A percentile compares a stretch with the other conserved stretches of the same genome.
Conservation (phyloP, 2,113 vertebrate species). For the Todiramphus saurophagus region DNA sequence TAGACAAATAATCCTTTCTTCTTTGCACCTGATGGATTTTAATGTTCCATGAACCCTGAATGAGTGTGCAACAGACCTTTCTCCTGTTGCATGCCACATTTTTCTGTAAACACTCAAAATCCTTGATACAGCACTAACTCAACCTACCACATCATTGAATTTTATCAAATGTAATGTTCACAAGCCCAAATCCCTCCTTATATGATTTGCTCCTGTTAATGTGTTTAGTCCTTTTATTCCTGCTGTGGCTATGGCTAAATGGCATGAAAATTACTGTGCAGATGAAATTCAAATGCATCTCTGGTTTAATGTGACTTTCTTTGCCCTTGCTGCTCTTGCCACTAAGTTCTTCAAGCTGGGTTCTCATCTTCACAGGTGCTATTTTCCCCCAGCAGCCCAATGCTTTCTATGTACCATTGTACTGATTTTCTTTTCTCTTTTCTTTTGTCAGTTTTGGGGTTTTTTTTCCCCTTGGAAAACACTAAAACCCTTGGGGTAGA, state of each 20-base stretch:
- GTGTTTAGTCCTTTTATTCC: constrained; percentile 46
- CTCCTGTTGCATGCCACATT: not conserved
- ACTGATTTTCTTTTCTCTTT: not conserved
- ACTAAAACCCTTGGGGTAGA: not conserved
- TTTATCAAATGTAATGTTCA: constrained; percentile 9
- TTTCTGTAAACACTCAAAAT: constrained; percentile 8
- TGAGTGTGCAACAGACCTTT: not conserved
- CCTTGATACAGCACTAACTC: not conserved
- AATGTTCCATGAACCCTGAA: not conserved
- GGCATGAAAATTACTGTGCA: constrained; percentile 61
- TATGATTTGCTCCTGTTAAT: constrained; percentile 29
- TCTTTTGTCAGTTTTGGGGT: too few species aligned
- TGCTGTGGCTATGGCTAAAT: constrained; percentile 56
- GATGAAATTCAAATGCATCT: constrained; percentile 65
- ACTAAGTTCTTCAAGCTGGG: not conserved
- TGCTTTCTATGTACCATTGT: not conserved
- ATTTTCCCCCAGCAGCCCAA: not conserved
- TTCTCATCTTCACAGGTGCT: not conserved
- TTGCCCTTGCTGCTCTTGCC: constrained; percentile 13
- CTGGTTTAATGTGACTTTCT: constrained; percentile 51
- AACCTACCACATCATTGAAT: not conserved
- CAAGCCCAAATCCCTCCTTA: not conserved
- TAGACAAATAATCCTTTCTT: not conserved
- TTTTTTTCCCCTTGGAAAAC: not conserved
- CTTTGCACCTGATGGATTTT: not conserved